Percentiles rank a stretch among this genome's conserved stretches.
Conservation (phyloP, 2,888 invertebrate species). For the Trichogramma dendrolimi region DNA sequence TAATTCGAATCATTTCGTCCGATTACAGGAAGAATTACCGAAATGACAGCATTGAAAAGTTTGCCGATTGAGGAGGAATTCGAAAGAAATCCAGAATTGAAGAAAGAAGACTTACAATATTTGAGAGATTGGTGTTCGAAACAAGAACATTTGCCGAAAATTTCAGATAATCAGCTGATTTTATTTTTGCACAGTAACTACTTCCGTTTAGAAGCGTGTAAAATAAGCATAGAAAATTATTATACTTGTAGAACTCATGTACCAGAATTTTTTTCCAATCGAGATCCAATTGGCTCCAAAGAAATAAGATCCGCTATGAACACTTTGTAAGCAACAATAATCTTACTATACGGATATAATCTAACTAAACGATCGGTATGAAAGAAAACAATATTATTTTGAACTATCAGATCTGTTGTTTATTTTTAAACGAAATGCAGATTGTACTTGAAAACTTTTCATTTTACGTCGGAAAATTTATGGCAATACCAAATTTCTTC, state of each 20-base stretch:
- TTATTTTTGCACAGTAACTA: conserved; percentile 68
- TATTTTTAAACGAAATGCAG: too few relatives aligned
- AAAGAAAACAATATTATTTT: too few relatives aligned
- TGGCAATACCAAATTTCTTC: too few relatives aligned
- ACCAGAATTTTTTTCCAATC: conserved; percentile 45
- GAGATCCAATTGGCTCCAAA: conserved; percentile 54
- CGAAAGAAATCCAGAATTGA: conserved; percentile 60
- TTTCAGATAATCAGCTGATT: conserved; percentile 59
- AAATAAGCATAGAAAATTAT: conserved; percentile 66
- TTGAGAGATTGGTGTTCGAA: conserved; percentile 62
- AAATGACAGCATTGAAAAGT: conserved; percentile 48
- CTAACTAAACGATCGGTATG: neutral
- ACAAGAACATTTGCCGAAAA: conserved; percentile 65
- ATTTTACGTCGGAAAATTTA: too few relatives aligned
- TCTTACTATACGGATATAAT: neutral
- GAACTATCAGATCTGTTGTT: too few relatives aligned
- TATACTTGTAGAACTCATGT: conserved; percentile 65
- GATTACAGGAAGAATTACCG: neutral
- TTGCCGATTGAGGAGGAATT: conserved; percentile 57
- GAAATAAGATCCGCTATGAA: conserved; percentile 54
- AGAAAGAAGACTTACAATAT: conserved; percentile 59
- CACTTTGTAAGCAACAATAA: conserved; percentile 52
- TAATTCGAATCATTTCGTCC: too few relatives aligned
- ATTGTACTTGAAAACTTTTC: neutral
- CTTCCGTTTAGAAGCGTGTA: conserved; percentile 65